These are phyloP conservation scores for Mungos mungo DNA, from an alignment of 2,113 vertebrate genomes.

Conservation along the genomic window DNA sequence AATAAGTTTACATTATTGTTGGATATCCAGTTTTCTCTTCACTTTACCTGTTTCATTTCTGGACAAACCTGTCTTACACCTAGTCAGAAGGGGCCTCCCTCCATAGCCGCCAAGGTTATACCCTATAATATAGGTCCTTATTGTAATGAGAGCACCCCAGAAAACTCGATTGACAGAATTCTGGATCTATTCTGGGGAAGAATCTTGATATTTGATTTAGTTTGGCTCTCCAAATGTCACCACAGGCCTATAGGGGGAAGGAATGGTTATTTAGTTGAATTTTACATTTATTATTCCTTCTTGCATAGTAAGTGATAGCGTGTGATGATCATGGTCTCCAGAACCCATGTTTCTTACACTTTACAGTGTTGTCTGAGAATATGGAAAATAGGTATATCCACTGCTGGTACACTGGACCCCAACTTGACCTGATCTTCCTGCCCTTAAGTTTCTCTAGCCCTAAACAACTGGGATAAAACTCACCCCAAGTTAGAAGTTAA, in stretches of 20 bases:
- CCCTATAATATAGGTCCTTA: not conserved
- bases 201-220: slow-evolving; percentile 34
- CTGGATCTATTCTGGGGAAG: not conserved
- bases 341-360: not conserved
- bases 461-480: not conserved
- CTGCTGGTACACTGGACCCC: not conserved
- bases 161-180: slow-evolving; percentile 16
- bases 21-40: slow-evolving; percentile 34
- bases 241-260: not conserved
- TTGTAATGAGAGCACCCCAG: not conserved
- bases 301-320: not conserved
- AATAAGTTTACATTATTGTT: slow-evolving; percentile 25
- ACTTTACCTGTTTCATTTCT: not conserved
- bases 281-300: slow-evolving; percentile 28
- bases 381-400: not conserved
- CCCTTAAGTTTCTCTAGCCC: not conserved
- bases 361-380: slow-evolving; percentile 1
- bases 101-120: not conserved
- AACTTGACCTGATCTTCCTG: not conserved
- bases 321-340: slow-evolving; percentile 16
- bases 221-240: not conserved
- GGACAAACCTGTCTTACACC: not conserved
- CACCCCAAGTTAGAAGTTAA: not conserved
- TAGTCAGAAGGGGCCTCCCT: not conserved
- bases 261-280: slow-evolving; percentile 14